These are phyloP conservation scores for Plestiodon gilberti DNA, from an alignment of 2,113 vertebrate species.

Conservation along the genomic window DNA sequence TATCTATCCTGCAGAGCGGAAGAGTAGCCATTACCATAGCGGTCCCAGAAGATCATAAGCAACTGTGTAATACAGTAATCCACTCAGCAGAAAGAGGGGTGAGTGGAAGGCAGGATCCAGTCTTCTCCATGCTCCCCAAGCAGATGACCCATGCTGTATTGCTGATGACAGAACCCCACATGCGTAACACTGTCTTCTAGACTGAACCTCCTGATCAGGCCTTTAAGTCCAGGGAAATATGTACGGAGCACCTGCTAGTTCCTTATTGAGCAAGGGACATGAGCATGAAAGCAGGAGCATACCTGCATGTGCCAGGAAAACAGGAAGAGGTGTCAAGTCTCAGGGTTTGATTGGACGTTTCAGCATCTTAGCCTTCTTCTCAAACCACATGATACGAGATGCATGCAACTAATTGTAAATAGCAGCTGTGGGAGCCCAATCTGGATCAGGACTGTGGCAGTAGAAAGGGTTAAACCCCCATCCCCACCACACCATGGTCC, in stretches of 20 bases:
- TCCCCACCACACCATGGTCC: no score
- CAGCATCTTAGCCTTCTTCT: no score
- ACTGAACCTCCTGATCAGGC: neutral
- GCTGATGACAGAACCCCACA: neutral
- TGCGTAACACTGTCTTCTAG: neutral
- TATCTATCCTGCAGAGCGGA: neutral
- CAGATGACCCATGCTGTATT: neutral
- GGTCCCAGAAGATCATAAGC: neutral
- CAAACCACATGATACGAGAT: no score
- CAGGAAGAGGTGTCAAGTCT: no score
- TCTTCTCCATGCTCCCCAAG: neutral
- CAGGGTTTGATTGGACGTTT: no score
- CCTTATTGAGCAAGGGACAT: no score
- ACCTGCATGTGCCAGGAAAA: no score
- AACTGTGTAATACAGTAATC: no score
- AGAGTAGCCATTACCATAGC: neutral
- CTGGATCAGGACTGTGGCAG: neutral
- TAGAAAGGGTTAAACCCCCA: neutral
- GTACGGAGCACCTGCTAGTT: no score
- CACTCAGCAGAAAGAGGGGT: no score
- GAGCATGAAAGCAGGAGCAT: neutral
- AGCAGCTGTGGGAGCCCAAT: neutral
- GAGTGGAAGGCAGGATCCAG: no score
- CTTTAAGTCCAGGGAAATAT: neutral
- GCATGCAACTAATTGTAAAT: no score